Conservation (phyloP, 1,140 invertebrate species). For the Microplitis demolitor region DNA sequence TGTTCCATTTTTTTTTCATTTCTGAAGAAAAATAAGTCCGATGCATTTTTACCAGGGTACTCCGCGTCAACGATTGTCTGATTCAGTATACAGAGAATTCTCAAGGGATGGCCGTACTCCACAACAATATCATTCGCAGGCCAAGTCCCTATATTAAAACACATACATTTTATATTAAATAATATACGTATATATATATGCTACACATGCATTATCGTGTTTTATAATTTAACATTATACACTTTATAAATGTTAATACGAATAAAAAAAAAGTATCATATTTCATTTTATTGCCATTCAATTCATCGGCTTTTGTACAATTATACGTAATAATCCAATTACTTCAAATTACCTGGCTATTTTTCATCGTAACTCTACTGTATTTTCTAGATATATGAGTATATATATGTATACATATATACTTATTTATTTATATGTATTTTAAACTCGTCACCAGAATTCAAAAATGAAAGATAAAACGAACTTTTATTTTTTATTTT, state of each 20-base stretch:
- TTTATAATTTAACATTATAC: background rate
- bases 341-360: no score
- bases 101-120: conserved; percentile 57
- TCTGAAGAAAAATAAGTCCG: conserved; percentile 58
- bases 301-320: no score
- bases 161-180: background rate
- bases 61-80: conserved; percentile 42
- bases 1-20: conserved; percentile 49
- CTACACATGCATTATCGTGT: background rate
- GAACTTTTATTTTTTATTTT: conserved; percentile 49
- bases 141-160: conserved; percentile 53
- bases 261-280: background rate
- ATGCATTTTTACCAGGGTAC: conserved; percentile 54
- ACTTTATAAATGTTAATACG: background rate
- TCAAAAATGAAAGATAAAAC: conserved; percentile 49
- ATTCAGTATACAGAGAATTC: conserved; percentile 61
- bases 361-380: no score
- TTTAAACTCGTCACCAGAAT: conserved; percentile 51
- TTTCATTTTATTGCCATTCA: no score
- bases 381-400: no score
- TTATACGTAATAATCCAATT: no score
- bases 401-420: background rate
- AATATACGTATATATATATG: background rate
- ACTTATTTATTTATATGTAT: no score
- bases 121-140: conserved; percentile 63